Percentiles rank a stretch among this genome's conserved stretches.
Conservation (phyloP, 2,888 invertebrate species). For the Spodoptera exigua region DNA sequence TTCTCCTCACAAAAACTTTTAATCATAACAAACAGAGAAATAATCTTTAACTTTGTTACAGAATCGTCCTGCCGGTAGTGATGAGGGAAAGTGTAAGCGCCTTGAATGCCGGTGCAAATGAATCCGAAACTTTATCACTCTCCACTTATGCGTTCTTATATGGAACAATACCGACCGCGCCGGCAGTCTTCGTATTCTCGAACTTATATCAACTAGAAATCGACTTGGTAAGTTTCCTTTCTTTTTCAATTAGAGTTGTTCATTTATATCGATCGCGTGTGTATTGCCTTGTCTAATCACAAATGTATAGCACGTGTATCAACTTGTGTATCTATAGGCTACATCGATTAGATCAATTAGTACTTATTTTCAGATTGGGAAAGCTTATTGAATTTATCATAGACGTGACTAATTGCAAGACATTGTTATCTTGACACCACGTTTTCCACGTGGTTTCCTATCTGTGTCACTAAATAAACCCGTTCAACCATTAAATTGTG, state of each 20-base stretch:
- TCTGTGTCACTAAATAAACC: no score
- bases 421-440: no score
- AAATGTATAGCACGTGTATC: constrained; percentile 10
- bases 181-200: constrained; percentile 98
- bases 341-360: constrained; percentile 5
- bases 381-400: background rate
- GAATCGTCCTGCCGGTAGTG: constrained; percentile 94
- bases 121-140: constrained; percentile 93
- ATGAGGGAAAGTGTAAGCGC: constrained; percentile 95
- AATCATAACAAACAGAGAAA: no score
- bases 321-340: constrained; percentile 2
- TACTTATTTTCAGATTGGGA: background rate
- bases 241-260: background rate
- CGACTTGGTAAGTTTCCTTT: constrained; percentile 91
- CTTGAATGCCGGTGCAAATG: constrained; percentile 91
- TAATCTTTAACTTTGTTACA: constrained; percentile 68
- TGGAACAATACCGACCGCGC: constrained; percentile 98
- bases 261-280: constrained; percentile 6
- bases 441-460: no score
- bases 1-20: no score
- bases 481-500: no score
- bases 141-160: constrained; percentile 98
- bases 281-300: constrained; percentile 18
- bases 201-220: constrained; percentile 95
- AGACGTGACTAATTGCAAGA: no score